phyloP scores from a whole-genome alignment of 92 coral and sea anemone species.

The Epizoanthus scotinus region DNA sequence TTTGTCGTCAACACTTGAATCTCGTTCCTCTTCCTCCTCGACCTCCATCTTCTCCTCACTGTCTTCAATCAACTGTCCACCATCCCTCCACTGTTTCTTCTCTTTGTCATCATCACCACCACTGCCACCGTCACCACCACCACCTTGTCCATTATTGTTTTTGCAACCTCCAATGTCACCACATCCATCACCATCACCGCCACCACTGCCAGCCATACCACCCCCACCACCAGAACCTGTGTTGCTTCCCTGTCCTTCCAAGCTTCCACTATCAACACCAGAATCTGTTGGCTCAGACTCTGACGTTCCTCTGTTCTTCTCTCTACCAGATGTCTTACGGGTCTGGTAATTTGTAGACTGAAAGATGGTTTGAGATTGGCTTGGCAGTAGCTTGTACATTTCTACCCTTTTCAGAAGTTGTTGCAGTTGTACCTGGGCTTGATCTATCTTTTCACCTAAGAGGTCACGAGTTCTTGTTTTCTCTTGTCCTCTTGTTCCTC shows the following conservation, averaged over 20 bases:
- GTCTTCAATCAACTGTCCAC: constrained; percentile 29
- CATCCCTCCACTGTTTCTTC: background rate
- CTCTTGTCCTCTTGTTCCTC: background rate
- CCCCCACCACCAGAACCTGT: constrained; percentile 10
- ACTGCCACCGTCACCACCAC: constrained; percentile 45
- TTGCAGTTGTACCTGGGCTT: background rate
- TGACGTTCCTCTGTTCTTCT: background rate
- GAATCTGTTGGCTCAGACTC: constrained; percentile 27
- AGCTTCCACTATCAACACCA: constrained; percentile 42
- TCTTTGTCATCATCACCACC: constrained; percentile 21
- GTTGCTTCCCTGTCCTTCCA: background rate
- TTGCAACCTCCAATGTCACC: constrained; percentile 20
- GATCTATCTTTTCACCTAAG: background rate
- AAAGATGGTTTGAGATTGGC: background rate
- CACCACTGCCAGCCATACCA: background rate
- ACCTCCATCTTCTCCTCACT: constrained; percentile 52
- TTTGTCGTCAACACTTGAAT: background rate
- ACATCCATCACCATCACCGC: constrained; percentile 31
- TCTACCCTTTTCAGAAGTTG: background rate
- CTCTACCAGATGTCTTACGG: constrained; percentile 8
- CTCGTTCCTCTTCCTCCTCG: constrained; percentile 45
- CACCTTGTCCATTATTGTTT: constrained; percentile 36
- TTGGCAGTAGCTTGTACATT: background rate
- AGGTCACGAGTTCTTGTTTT: background rate
- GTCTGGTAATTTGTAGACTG: background rate